Base-by-base conservation (phyloP, 2,113 vertebrate genomes). In the Cynoglossus semilaevis region DNA sequence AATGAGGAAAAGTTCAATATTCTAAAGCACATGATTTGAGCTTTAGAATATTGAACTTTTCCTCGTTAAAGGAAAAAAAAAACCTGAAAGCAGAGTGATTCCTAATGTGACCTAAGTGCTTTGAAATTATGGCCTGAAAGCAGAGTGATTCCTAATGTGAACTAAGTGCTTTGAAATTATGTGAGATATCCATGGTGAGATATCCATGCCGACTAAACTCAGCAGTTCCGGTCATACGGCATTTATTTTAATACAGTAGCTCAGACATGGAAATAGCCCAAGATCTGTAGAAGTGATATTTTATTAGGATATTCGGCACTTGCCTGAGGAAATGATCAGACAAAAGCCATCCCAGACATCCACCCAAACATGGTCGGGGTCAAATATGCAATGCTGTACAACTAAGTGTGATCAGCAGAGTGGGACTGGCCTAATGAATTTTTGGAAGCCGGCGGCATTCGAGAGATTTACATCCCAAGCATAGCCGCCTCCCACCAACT, bases 371-470 rank as follows among this genome's bases (percentile, higher is more conserved):
- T 60, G 57, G 65, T 41, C 7, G 63, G 72, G 63, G 76, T 79
- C 64, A 86, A 54, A 76, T 35, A 60, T 70, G 42, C 64, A 61
- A 15, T 60, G 67, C 67, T 58, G 73, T 49, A 4, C 70, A 68
- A 56, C 40, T 7, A 1, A 73, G 74, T 80, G 58, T 76, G 80
- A 71, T 77, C 77, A 84, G 40, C 76, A 74, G 78, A 77, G 76
- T 74, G 81, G 77, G 56, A 84, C 79, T 43, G 8, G 67, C 57
- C 63, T 83, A 84, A 87, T 85, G 77, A 85, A 64, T 76, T 85
- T 29, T 75, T 45, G 55, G 49, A 78, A 66, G 72, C 56, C 56
- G 54, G 72, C 64, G 51, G 7, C 1, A 46, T 66, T 73, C 52
- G 52, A 61, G 63, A 70, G 74, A 76, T 81, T 73, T 81, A 70